Evolutionary conservation across 2,888 invertebrate species (phyloP), one percentile per base, ranked within the genome.

Genomic region (Lapara coniferarum): DNA sequence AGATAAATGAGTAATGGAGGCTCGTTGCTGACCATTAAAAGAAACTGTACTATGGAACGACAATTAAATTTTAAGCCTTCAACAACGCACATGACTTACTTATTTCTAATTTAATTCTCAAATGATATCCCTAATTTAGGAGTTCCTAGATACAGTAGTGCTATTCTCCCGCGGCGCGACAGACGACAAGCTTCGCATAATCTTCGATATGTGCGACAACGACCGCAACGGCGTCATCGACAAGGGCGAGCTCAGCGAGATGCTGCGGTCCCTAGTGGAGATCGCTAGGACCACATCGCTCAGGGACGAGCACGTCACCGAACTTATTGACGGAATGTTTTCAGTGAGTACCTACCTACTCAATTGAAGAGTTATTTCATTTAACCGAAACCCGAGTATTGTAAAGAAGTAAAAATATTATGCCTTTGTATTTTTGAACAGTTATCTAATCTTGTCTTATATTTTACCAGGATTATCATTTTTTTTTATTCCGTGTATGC

Each of bases 131-230:
- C 5, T 3, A 71, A 87, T 88, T 5, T 83, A 96, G 95, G 99
- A 99, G 89, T 99, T 99, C 88, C 91, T 99, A 67, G 98, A 98
- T 83, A 98, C 98, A 0, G 98, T 98, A 1, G 97, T 98, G 0
- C 89, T 98, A 2, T 98, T 98, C 85, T 98, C 98, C 0, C 95
- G 97, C 0, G 98, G 98, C 8, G 97, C 97, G 78, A 98, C 98
- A 0, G 98, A 98, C 79, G 98, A 98, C 83, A 98, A 98, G 82
- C 92, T 99, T 52, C 95, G 98, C 7, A 98, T 99, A 51, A 98
- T 99, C 75, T 99, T 99, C 84, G 98, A 99, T 87, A 99, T 99
- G 99, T 99, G 99, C 81, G 99, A 99, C 85, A 97, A 98, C 79
- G 98, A 99, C 84, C 95, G 98, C 16, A 98, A 98, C 80, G 98